Base-by-base conservation (phyloP, 2,888 invertebrate species). In the Hirtodrosophila trivittata region DNA sequence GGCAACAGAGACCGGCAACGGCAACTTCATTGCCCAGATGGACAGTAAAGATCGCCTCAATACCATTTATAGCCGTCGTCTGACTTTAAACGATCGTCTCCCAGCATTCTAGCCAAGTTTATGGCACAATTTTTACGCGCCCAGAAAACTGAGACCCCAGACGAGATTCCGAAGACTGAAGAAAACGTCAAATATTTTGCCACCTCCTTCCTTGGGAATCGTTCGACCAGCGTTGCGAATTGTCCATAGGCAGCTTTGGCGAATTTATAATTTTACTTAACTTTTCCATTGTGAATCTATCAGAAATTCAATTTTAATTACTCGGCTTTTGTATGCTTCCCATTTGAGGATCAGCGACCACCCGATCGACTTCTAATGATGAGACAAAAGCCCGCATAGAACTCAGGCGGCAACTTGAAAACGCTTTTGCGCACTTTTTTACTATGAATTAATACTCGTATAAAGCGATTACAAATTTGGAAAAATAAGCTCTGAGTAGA, bases 271-370 rank as follows among this genome's bases (percentile, higher is more conserved):
- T 47, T 39, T 30, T 14, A 16, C 33, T 25, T 46, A 30, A 9
- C 6, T 18, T 13, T 26, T 49, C 39, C 38, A 58, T 45, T 30
- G 25, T 43, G 50, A 41, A 25, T 6, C 56, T 59, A 49, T 33
- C 25, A 67, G 65, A 77, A 80, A 82, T 67, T 57, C 63, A 67
- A 76, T 76, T 82, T 65, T 82, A 74, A 76, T 62, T 63, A 76
- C 49, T 67, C 35, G 25, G 63, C 56, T 74, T 83, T 82, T 73
- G 70, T 70, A 28, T 59, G 66, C 38, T 32, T 52, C 55, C 42
- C 50, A 65, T 62, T 65, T 62, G 52, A 68, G 55, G 64, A 55
- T 75, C 66, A 57, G 69, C 45, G 76, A 73, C 78, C 78, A 78
- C 78, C 78, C 58, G 64, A 21, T 68, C 32, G 75, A 42, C 42